Base-by-base conservation (phyloP, 1,140 invertebrate species). In the Odontomachus brunneus region DNA sequence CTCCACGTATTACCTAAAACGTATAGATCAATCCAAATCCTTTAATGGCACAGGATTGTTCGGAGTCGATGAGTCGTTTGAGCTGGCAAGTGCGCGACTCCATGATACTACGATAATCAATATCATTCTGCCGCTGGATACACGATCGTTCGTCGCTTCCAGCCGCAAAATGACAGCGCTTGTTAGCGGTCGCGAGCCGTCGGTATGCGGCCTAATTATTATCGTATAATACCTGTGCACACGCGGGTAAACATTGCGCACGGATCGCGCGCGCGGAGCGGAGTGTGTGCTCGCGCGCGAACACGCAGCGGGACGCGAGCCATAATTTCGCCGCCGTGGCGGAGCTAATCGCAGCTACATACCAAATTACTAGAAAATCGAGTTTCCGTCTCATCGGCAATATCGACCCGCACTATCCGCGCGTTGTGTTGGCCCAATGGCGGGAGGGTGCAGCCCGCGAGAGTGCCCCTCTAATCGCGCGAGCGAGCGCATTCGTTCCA, bases 301-400 rank as follows among this genome's bases (percentile, higher is more conserved):
- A 44, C 38, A 44, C 38, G 38, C 38, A 44, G 38, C 38, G 38
- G 38, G 38, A 11, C 9, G 38, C 38, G 38, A 0, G 38, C 65
- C 33, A 24, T 57, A 78, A 78, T 78, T 44, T n/a, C 65, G 15
- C 51, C 67, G 65, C 65, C 22, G 33, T n/a, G 75, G 65, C 65
- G 33, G 24, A 44, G 75, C 53, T 59, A 57, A 80, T 80, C 65
- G 75, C 22, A 44, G 65, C 75, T 80, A 80, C 65, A 80, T 80
- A 80, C 65, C 75, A 71, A 71, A 80, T 80, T 80, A 80, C 75
- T 69, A 71, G 75, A 80, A 80, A 80, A 80, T 80, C 75, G 75
- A 80, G 75, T 80, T 80, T 80, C 75, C 75, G 75, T 80, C 38
- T 80, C 65, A 71, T 80, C 53, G 75, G 33, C 53, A 51, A 59